Conservation (phyloP, 2,113 vertebrate genomes). For the Myiozetetes cayanensis region DNA sequence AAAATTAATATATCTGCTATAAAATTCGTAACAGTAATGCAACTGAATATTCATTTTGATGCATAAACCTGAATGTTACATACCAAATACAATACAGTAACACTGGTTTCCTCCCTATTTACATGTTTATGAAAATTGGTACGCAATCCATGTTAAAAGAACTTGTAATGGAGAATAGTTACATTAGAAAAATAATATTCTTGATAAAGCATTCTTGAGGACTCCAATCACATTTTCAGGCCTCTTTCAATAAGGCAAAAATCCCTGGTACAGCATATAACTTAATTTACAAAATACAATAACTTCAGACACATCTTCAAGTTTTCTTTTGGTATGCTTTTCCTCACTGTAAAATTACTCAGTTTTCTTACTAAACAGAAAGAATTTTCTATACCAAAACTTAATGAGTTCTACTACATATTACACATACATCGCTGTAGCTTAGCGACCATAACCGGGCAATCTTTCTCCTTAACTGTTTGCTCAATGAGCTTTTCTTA, state of each 20-base stretch:
- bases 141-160: conserved; percentile 79
- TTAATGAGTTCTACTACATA: conserved; percentile 71
- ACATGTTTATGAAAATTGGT: conserved; percentile 82
- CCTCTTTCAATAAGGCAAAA: conserved; percentile 81
- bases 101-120: conserved; percentile 78
- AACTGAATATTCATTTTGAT: conserved; percentile 80
- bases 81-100: conserved; percentile 81
- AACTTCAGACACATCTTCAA: conserved; percentile 79
- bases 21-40: conserved; percentile 83
- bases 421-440: conserved; percentile 64
- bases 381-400: conserved; percentile 68
- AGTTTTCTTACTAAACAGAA: conserved; percentile 69
- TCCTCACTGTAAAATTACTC: conserved; percentile 70
- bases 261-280: conserved; percentile 80
- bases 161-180: conserved; percentile 77
- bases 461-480: conserved; percentile 50
- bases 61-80: conserved; percentile 82
- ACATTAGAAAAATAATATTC: conserved; percentile 86
- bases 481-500: conserved; percentile 71
- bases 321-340: conserved; percentile 80
- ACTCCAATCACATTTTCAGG: conserved; percentile 78
- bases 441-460: conserved; percentile 48
- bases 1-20: conserved; percentile 84
- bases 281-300: conserved; percentile 83
- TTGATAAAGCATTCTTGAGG: conserved; percentile 81